phyloP scores from a whole-genome alignment of 30 jellyfish, hydroid and myxozoan species.

The Turritopsis dohrnii region DNA sequence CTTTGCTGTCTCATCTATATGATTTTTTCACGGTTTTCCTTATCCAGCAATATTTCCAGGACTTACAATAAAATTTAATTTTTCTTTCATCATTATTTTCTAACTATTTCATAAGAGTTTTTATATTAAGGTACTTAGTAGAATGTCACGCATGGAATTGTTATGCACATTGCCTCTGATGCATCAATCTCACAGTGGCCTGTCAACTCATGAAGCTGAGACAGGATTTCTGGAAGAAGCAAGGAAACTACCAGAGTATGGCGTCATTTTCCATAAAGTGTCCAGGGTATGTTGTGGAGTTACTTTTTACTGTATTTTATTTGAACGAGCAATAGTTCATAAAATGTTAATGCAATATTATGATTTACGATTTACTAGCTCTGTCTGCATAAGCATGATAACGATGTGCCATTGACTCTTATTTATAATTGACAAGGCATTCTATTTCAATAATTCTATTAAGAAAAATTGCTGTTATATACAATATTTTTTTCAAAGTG shows the following conservation, averaged over 20 bases:
- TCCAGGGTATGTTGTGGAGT: conserved; percentile 46
- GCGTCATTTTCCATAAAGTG: conserved; percentile 52
- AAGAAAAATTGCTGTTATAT: no score
- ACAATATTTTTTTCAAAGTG: no score
- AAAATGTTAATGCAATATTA: no score
- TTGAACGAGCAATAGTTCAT: no score
- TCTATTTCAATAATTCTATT: no score
- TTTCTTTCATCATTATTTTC: neutral
- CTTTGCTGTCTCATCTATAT: no score
- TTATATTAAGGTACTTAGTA: conserved; percentile 6
- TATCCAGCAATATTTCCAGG: no score
- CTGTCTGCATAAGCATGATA: no score
- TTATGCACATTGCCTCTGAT: conserved; percentile 2
- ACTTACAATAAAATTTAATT: neutral
- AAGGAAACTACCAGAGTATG: conserved; percentile 57
- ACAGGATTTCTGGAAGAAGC: conserved; percentile 43
- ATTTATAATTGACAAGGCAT: no score
- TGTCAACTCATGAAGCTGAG: conserved; percentile 65
- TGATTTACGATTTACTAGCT: no score
- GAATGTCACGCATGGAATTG: conserved; percentile 11
- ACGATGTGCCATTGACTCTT: no score
- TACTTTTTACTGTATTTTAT: neutral
- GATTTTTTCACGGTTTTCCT: no score
- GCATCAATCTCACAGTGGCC: conserved; percentile 71
- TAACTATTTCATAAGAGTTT: neutral